phyloP scores from a whole-genome alignment of 2,888 invertebrate species.

The Cerastis leucographa region DNA sequence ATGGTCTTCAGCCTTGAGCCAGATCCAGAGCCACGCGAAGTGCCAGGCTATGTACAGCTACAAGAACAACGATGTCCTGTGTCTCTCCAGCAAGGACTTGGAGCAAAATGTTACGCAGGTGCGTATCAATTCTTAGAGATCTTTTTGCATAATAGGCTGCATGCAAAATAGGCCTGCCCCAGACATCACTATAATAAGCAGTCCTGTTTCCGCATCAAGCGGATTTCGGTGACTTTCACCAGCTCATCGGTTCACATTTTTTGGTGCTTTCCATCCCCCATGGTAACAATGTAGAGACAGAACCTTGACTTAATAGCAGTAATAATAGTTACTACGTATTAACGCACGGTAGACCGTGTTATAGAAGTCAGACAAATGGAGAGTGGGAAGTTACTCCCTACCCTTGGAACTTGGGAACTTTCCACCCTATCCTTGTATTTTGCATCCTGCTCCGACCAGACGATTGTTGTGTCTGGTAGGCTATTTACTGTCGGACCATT shows the following conservation, averaged over 20 bases:
- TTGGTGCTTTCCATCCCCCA: no score
- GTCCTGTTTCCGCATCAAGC: neutral
- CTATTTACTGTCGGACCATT: no score
- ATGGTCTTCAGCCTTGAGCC: constrained; percentile 33
- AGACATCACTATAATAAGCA: neutral
- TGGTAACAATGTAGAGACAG: neutral
- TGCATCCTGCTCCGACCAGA: neutral
- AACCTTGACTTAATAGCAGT: neutral
- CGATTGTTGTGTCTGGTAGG: neutral
- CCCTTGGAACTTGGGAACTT: neutral
- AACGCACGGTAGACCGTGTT: neutral
- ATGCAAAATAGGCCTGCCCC: neutral
- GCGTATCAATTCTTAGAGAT: neutral
- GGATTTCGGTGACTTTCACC: neutral
- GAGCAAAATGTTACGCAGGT: constrained; percentile 60
- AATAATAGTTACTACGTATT: no score
- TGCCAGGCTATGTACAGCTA: constrained; percentile 60
- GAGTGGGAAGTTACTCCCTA: neutral
- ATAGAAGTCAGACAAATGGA: neutral
- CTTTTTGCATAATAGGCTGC: no score
- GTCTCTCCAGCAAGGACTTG: constrained; percentile 47
- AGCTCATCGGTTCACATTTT: neutral
- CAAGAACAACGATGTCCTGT: constrained; percentile 55
- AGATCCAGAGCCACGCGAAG: constrained; percentile 51
- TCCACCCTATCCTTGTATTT: neutral